Evolutionary conservation across 2,888 invertebrate species (phyloP).

Genomic region (Caenorhabditis plicata): DNA sequence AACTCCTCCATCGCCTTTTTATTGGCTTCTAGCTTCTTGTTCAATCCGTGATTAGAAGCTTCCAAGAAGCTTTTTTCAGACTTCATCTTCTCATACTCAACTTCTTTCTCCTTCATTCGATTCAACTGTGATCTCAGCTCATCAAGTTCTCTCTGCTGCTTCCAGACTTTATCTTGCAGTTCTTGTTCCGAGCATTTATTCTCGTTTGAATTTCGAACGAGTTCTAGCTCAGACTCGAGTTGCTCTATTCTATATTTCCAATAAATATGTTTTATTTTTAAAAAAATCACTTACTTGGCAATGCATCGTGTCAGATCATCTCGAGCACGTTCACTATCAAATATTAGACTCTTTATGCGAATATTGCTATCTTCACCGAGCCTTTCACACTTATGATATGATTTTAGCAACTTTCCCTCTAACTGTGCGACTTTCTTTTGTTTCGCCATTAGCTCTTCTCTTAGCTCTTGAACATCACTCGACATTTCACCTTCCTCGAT

Average conservation of each 20-base stretch:
- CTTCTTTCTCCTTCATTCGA: constrained; percentile 24
- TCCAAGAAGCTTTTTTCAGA: constrained; percentile 38
- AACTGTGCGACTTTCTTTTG: constrained; percentile 18
- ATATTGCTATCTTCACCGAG: constrained; percentile 24
- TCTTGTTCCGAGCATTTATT: constrained; percentile 20
- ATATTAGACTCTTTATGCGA: constrained; percentile 18
- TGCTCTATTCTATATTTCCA: constrained; percentile 8
- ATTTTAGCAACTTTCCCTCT: constrained; percentile 26
- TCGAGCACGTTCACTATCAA: constrained; percentile 19
- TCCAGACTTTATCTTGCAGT: constrained; percentile 26
- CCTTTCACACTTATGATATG: constrained; percentile 23
- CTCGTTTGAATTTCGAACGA: too few relatives aligned
- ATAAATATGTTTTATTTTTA: not conserved
- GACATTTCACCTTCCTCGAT: constrained; percentile 9
- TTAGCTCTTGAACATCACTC: constrained; percentile 24
- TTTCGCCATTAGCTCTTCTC: constrained; percentile 17
- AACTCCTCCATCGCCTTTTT: constrained; percentile 37
- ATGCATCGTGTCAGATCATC: constrained; percentile 19
- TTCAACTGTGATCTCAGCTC: constrained; percentile 16
- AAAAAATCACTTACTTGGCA: constrained; percentile 3
- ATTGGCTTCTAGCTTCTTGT: constrained; percentile 38
- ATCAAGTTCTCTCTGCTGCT: constrained; percentile 29
- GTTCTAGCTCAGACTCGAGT: constrained; percentile 19
- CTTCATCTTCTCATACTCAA: constrained; percentile 28
- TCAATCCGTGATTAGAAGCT: constrained; percentile 38